These are phyloP conservation scores for Myanophis thanlyinensis DNA, from an alignment of 2,113 vertebrate genomes.

Conservation along the genomic window DNA sequence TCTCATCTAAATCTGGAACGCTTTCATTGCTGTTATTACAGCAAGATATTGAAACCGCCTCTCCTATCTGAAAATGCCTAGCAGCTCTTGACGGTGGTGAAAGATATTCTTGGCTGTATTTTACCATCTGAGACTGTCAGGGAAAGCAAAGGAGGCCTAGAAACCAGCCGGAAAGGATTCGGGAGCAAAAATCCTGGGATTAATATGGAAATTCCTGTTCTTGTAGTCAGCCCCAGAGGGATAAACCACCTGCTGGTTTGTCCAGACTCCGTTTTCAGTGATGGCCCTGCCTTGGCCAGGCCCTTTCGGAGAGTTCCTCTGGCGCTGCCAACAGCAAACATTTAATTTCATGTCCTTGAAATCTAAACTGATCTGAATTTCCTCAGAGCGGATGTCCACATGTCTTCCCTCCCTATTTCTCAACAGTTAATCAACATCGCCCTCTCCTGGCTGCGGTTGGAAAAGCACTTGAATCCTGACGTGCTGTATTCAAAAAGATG, in stretches of 20 bases:
- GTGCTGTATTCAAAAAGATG: not conserved
- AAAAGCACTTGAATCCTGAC: not conserved
- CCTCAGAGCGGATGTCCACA: not conserved
- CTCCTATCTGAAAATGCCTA: not conserved
- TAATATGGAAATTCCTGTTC: not conserved
- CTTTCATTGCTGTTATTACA: rapidly evolving
- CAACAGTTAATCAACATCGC: not conserved
- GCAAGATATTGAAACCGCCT: not conserved
- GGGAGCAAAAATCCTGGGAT: not conserved
- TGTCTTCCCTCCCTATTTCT: no score
- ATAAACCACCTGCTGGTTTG: not conserved
- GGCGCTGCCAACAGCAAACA: not conserved
- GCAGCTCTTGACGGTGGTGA: not conserved
- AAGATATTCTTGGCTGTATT: not conserved
- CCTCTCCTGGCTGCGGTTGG: not conserved
- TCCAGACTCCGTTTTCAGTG: not conserved
- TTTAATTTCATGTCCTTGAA: not conserved
- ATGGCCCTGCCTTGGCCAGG: not conserved
- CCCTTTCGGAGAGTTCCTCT: not conserved
- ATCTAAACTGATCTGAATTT: not conserved
- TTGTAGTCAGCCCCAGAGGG: not conserved
- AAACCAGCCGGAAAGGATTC: not conserved
- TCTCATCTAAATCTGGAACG: not conserved
- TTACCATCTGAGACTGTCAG: not conserved
- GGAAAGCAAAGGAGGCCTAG: not conserved